Evolutionary conservation across 2,113 vertebrate genomes (phyloP).

Genomic region (Nycticryphes semicollaris): DNA sequence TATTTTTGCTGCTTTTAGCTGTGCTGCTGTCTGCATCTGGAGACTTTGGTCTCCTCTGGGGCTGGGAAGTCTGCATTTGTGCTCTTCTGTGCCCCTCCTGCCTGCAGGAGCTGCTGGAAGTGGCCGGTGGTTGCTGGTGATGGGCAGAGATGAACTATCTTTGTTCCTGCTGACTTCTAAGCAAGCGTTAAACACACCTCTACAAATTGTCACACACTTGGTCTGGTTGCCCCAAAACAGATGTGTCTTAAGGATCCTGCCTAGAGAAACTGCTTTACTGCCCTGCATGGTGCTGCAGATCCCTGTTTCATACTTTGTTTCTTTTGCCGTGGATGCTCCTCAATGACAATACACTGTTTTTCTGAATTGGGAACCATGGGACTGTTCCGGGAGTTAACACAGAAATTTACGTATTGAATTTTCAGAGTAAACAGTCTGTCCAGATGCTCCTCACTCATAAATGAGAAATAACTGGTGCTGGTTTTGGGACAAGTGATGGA

Average conservation of each 20-base stretch:
- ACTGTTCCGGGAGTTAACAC: neutral
- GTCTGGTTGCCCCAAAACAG: neutral
- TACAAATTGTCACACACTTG: neutral
- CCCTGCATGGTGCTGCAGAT: neutral
- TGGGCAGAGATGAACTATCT: neutral
- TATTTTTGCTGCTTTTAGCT: neutral
- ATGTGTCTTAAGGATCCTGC: neutral
- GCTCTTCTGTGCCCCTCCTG: neutral
- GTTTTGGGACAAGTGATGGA: neutral
- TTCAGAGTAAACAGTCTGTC: neutral
- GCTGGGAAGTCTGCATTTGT: neutral
- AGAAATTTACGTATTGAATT: neutral
- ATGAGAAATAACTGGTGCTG: neutral
- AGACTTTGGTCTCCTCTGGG: accelerated
- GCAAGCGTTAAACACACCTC: neutral
- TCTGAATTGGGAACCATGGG: neutral
- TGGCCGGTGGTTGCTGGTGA: neutral
- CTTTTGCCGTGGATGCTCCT: neutral
- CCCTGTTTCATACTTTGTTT: neutral
- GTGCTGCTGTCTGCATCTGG: neutral
- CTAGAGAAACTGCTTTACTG: neutral
- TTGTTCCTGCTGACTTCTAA: neutral
- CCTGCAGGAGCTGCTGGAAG: neutral
- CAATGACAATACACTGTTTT: neutral
- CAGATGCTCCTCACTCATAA: neutral